Conservation (phyloP, 2,888 invertebrate genomes). For the Melanostoma mellinum region DNA sequence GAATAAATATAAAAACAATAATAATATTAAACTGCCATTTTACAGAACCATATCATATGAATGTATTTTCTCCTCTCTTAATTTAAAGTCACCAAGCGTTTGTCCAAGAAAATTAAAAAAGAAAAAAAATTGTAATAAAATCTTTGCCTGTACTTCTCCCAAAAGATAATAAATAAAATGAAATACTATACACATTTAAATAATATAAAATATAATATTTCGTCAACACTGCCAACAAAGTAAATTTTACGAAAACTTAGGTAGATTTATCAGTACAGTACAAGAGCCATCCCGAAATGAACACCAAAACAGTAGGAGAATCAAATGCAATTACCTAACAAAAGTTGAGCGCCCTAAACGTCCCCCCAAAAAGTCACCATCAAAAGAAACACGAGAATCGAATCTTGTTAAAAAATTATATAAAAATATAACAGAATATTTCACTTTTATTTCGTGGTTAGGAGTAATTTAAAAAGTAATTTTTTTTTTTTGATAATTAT, state of each 20-base stretch:
- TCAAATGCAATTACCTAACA: slow-evolving; percentile 33
- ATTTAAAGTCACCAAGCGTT: slow-evolving; percentile 54
- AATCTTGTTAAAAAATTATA: slow-evolving; percentile 38
- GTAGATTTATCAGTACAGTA: slow-evolving; percentile 60
- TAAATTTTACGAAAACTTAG: slow-evolving; percentile 65
- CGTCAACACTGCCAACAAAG: slow-evolving; percentile 71
- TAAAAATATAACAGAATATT: slow-evolving; percentile 27
- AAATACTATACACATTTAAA: slow-evolving; percentile 29
- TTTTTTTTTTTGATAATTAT: slow-evolving; percentile 16
- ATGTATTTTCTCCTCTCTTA: slow-evolving; percentile 65
- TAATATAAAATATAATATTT: slow-evolving; percentile 41
- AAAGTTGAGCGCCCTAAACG: slow-evolving; percentile 33
- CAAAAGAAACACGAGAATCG: slow-evolving; percentile 20
- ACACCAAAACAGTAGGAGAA: slow-evolving; percentile 5
- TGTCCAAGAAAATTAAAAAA: slow-evolving; percentile 15
- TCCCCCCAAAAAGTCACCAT: slow-evolving; percentile 50
- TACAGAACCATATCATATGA: slow-evolving; percentile 72
- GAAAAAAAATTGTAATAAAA: not conserved
- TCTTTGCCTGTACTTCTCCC: slow-evolving; percentile 33
- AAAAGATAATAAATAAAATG: slow-evolving; percentile 9
- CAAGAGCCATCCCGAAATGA: slow-evolving; percentile 12
- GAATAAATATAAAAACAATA: slow-evolving; percentile 49
- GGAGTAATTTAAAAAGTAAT: slow-evolving; percentile 15
- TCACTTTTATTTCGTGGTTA: slow-evolving; percentile 42
- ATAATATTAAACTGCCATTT: slow-evolving; percentile 70